These are phyloP conservation scores for Scaptomyza polygonia DNA, from an alignment of 2,888 invertebrate species.

Conservation along the genomic window DNA sequence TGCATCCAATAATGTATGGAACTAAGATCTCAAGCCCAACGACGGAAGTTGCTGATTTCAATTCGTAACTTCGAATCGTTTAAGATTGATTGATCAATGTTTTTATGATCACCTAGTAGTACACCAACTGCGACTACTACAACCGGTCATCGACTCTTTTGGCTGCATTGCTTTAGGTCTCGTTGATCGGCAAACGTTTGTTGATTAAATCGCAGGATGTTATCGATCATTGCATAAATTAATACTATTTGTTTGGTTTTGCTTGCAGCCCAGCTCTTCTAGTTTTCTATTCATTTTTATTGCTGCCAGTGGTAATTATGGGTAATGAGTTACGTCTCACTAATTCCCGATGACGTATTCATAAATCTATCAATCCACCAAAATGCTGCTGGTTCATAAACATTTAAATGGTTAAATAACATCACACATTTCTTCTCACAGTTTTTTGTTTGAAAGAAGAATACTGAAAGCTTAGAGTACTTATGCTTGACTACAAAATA, in stretches of 20 bases:
- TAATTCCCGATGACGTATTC: conserved; percentile 34
- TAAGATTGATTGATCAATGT: conserved; percentile 77
- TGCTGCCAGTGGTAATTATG: conserved; percentile 40
- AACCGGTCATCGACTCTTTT: conserved; percentile 51
- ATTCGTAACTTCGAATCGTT: conserved; percentile 71
- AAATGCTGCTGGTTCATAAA: conserved; percentile 44
- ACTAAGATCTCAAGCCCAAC: background rate
- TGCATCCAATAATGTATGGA: conserved; percentile 34
- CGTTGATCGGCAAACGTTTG: conserved; percentile 71
- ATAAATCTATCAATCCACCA: conserved; percentile 51
- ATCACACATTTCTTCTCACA: conserved; percentile 24
- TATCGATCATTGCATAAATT: conserved; percentile 82
- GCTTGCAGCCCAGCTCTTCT: conserved; percentile 15
- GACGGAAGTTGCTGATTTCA: conserved; percentile 80
- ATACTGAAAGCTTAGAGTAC: background rate
- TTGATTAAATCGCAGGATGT: conserved; percentile 83
- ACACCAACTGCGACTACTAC: conserved; percentile 14
- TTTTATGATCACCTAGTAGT: conserved; percentile 77
- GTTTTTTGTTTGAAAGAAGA: conserved; percentile 3
- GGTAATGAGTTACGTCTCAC: conserved; percentile 41
- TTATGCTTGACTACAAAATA: conserved; percentile 1
- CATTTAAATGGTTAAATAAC: conserved; percentile 12
- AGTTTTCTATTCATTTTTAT: conserved; percentile 60
- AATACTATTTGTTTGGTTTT: conserved; percentile 59
- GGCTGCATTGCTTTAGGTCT: conserved; percentile 60